Evolutionary conservation across 2,113 vertebrate species (phyloP), one percentile per base, ranked within the genome.

Genomic region (Hylia prasina): DNA sequence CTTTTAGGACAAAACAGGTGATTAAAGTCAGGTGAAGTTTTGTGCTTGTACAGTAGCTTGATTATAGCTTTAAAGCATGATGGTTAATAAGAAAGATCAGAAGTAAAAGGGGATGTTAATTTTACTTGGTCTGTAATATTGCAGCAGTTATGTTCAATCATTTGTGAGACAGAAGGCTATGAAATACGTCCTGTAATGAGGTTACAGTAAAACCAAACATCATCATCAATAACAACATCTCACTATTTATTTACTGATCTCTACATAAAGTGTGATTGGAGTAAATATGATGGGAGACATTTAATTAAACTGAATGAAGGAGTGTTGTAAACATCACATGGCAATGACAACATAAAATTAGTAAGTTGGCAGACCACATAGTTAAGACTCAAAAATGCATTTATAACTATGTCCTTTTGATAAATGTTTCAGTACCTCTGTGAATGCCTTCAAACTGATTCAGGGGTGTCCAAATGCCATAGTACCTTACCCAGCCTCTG

Each of bases 281-380:
- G 97, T 86, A 93, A 97, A 95, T 93, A 95, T 79, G 91, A 96
- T 94, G 65, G 66, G 96, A 97, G 82, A 97, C 82, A 51, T 95
- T 98, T 98, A 98, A 98, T 98, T 98, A 98, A 96, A 97, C 90
- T 82, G 92, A 53, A 89, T 64, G 80, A 50, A 81, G 79, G 71
- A 90, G 63, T 90, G 76, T 47, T 89, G 94, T 97, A 91, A 95
- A 96, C 93, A 78, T 27, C 60, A 33, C 6, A 72, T 50, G 89
- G 94, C 57, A 88, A 21, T 13, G 27, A 90, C 96, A 91, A 81
- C 77, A 88, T 71, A 72, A 96, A 87, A 64, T 95, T 76, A 77
- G 95, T 76, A 35, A 63, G 51, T 33, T 97, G 77, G 83, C 90
- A 88, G 77, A 69, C 79, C 48, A 28, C 11, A 7, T 7, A 60